Conservation (phyloP, 2,797 vertebrate genomes). For the Takifugu rubripes region DNA sequence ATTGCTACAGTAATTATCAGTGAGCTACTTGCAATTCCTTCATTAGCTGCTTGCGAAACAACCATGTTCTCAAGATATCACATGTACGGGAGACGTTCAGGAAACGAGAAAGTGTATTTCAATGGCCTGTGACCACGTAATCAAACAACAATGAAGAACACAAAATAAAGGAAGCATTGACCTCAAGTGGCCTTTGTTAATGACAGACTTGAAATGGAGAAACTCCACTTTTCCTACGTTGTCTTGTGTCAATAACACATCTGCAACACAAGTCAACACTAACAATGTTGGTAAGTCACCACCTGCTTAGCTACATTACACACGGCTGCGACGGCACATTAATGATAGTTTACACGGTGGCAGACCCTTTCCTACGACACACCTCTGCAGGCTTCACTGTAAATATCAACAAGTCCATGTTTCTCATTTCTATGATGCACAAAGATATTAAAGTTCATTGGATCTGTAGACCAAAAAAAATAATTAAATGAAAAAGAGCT, state of each 20-base stretch:
- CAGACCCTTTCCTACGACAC: conserved; percentile 27
- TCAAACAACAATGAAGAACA: neutral
- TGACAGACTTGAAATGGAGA: conserved; percentile 16
- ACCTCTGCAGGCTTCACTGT: conserved; percentile 27
- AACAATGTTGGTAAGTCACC: conserved; percentile 15
- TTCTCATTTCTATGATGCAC: conserved; percentile 54
- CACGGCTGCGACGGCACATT: conserved; percentile 26
- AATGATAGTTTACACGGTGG: conserved; percentile 27
- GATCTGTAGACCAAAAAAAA: conserved; percentile 53
- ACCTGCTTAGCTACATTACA: conserved; percentile 27
- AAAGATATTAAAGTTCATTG: conserved; percentile 55
- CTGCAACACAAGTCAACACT: conserved; percentile 16
- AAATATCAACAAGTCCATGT: conserved; percentile 24
- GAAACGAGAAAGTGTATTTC: conserved; percentile 23
- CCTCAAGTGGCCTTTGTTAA: conserved; percentile 24
- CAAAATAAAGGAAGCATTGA: conserved; percentile 11
- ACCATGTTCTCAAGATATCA: conserved; percentile 51
- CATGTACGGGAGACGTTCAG: conserved; percentile 61
- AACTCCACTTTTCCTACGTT: conserved; percentile 28
- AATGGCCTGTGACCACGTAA: conserved; percentile 21
- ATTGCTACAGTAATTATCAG: conserved; percentile 68
- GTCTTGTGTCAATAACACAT: conserved; percentile 10
- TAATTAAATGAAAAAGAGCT: conserved; percentile 52
- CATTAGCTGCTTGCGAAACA: conserved; percentile 54
- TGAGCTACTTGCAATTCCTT: conserved; percentile 51